phyloP scores from a whole-genome alignment of 35 echinoderm and acorn worm species.

The Acanthaster planci region DNA sequence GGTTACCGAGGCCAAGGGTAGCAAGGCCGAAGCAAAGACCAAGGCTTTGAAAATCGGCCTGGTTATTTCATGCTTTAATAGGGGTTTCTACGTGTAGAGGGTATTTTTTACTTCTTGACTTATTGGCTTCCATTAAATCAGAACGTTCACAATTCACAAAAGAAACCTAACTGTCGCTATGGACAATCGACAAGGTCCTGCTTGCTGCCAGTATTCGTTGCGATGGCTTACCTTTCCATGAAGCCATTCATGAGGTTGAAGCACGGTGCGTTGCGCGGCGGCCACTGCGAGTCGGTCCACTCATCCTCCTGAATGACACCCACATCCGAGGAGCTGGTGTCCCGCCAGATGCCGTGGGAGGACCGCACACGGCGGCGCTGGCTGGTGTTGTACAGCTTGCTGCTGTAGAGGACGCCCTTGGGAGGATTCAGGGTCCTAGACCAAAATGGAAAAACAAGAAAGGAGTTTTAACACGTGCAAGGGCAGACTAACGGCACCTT shows the following conservation, averaged over 20 bases:
- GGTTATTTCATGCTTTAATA: too few relatives aligned
- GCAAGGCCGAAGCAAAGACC: too few relatives aligned
- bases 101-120: too few relatives aligned
- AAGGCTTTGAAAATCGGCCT: too few relatives aligned
- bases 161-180: too few relatives aligned
- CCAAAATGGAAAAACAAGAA: background rate
- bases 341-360: constrained; percentile 60
- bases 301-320: constrained; percentile 82
- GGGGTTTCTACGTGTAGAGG: too few relatives aligned
- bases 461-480: background rate
- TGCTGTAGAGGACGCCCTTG: constrained; percentile 87
- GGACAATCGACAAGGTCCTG: too few relatives aligned
- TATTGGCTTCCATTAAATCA: too few relatives aligned
- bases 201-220: too few relatives aligned
- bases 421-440: constrained; percentile 91
- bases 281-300: constrained; percentile 95
- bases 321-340: constrained; percentile 46
- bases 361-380: constrained; percentile 36
- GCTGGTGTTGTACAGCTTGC: constrained; percentile 76
- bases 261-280: constrained; percentile 87
- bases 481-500: too few relatives aligned
- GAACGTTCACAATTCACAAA: too few relatives aligned
- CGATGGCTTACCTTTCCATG: constrained; percentile 82
- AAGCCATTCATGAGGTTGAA: constrained; percentile 99
- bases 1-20: too few relatives aligned